Evolutionary conservation across 2,113 vertebrate species (phyloP), one percentile per base, ranked within the genome.

Genomic region (Mola mola): DNA sequence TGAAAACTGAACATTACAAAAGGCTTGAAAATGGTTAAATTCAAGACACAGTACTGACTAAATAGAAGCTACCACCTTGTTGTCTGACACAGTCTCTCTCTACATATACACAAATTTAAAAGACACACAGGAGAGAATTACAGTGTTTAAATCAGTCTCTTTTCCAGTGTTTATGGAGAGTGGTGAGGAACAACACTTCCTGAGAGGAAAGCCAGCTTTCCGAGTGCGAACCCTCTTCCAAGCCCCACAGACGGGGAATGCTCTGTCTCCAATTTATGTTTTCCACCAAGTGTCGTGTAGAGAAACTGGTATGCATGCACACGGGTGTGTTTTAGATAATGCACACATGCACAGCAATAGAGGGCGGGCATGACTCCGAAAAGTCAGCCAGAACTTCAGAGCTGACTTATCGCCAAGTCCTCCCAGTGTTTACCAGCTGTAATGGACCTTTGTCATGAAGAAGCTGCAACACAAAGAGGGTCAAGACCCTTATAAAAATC

Each of bases 151-250:
- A n/a, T 84, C 87, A 89, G 89, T 90, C 88, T 85, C 94, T 93
- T 95, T 96, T 95, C 93, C 94, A 95, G 91, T 95, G 93, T 94
- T 96, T 95, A 94, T 93, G 90, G 83, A 84, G 88, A 92, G 88
- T 76, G 83, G 84, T 89, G 91, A 93, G 89, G 90, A 94, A 88
- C 89, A 93, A 92, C 83, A 90, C 92, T 95, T 95, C 94, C 94
- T 95, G 93, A 93, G 90, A 90, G 90, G 81, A 86, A 89, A 92
- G 93, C 92, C 94, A 94, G 92, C 83, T 95, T 95, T 95, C 94
- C 92, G 79, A 92, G 90, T 79, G 89, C 89, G 88, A 87, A 91
- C 78, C n/a, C 81, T 82, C 87, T 87, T 88, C 89, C 88, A 92
- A 78, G 72, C 81, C 82, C 75, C 62, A 87, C 87, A 87, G 79